phyloP scores from a whole-genome alignment of 1,140 invertebrate genomes.

The Aphelenchoides avenae region DNA sequence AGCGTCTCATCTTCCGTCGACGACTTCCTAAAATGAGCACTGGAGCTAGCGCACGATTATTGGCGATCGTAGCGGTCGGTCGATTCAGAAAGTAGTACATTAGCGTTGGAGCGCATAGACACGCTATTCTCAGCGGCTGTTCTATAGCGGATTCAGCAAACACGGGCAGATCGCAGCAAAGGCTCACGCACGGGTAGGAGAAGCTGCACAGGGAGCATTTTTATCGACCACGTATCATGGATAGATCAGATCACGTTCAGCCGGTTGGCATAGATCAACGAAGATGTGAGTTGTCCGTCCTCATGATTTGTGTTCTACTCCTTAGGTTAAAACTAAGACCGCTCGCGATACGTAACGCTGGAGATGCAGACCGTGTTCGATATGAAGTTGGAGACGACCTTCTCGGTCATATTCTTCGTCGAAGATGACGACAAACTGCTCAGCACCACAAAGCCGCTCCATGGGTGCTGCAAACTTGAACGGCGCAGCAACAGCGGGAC shows the following conservation, averaged over 20 bases:
- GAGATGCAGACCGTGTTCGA: conserved; percentile 78
- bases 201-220: conserved; percentile 90
- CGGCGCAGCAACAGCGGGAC: no score
- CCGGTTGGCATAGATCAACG: conserved; percentile 90
- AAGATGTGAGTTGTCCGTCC: conserved; percentile 69
- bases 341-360: conserved; percentile 86
- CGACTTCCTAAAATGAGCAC: conserved; percentile 44
- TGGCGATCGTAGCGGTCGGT: no score
- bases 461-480: neutral
- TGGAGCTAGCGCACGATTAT: conserved; percentile 52
- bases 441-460: neutral
- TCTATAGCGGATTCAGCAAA: neutral
- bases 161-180: neutral
- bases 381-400: conserved; percentile 13
- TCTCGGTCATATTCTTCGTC: conserved; percentile 36
- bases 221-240: conserved; percentile 93
- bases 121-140: conserved; percentile 69
- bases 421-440: conserved; percentile 15
- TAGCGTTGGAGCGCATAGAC: conserved; percentile 82
- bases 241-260: conserved; percentile 87
- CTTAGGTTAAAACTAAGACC: conserved; percentile 64
- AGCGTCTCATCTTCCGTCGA: conserved; percentile 65
- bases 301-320: conserved; percentile 5
- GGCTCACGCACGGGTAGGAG: conserved; percentile 64
- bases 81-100: conserved; percentile 66